Evolutionary conservation across 1,140 invertebrate genomes (phyloP).

Genomic region (Danaus plexippus): DNA sequence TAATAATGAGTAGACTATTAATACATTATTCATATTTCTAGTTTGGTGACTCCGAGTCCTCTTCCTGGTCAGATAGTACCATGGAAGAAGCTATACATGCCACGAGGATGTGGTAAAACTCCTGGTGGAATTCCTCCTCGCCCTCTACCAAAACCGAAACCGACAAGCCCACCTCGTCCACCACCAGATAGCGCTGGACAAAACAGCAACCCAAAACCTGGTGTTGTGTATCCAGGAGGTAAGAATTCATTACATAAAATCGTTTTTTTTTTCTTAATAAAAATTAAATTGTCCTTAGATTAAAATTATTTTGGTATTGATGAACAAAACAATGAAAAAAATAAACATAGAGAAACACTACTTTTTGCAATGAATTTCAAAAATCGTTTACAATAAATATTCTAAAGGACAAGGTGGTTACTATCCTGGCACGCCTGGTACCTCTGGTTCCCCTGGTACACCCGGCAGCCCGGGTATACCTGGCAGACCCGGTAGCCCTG

Average conservation of each 20-base stretch:
- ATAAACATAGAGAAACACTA: not conserved
- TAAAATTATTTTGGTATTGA: too few species aligned
- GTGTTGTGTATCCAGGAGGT: conserved; percentile 35
- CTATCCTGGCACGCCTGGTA: conserved; percentile 20
- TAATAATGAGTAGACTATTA: too few species aligned
- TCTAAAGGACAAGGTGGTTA: conserved; percentile 18
- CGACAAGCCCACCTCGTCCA: conserved; percentile 28
- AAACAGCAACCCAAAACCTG: conserved; percentile 46
- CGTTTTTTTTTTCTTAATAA: conserved; percentile 1
- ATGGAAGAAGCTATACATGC: conserved; percentile 56
- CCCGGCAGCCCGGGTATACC: conserved; percentile 17
- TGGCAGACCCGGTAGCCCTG: conserved; percentile 19
- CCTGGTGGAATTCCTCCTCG: conserved; percentile 55
- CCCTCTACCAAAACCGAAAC: conserved; percentile 35
- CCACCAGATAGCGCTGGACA: conserved; percentile 45
- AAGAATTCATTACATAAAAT: conserved; percentile 1
- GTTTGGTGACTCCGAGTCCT: conserved; percentile 28
- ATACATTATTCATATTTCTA: conserved; percentile 22
- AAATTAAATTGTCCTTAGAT: too few species aligned
- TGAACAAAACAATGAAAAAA: too few species aligned
- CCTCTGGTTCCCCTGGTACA: conserved; percentile 19
- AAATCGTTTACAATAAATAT: not conserved
- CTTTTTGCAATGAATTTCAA: conserved; percentile 1
- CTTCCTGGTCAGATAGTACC: conserved; percentile 45
- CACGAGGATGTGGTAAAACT: conserved; percentile 57